Percentiles rank a stretch among this genome's conserved stretches.
phyloP scores from a whole-genome alignment of 2,113 vertebrate genomes.

The Aldabrachelys gigantea region DNA sequence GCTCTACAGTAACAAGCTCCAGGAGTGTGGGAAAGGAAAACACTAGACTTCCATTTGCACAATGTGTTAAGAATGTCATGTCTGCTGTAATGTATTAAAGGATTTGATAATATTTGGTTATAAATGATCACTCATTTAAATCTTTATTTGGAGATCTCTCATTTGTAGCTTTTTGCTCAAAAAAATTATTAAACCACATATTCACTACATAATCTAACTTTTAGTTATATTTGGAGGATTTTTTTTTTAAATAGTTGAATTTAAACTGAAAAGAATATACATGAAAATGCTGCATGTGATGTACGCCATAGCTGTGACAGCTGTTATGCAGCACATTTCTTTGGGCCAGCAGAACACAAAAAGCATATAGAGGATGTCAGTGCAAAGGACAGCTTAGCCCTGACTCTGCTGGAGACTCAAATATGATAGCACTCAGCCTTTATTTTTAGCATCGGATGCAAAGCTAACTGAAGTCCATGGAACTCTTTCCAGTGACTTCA shows the following conservation, averaged over 20 bases:
- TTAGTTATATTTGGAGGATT: fast-evolving
- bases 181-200: neutral
- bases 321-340: conserved; percentile 9
- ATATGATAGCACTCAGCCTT: neutral
- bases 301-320: neutral
- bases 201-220: neutral
- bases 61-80: neutral
- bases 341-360: neutral
- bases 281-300: neutral
- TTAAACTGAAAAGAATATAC: neutral
- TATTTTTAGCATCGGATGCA: neutral
- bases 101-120: neutral
- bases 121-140: neutral
- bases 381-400: neutral
- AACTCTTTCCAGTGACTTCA: neutral
- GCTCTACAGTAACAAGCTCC: neutral
- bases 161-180: neutral
- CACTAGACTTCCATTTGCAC: neutral
- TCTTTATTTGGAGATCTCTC: neutral
- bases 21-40: neutral
- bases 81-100: neutral
- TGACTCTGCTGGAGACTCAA: neutral
- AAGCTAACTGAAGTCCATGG: neutral
- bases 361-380: neutral
- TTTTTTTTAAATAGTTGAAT: neutral